Base-by-base conservation (phyloP, 1,140 invertebrate genomes). In the Cotesia vestalis region DNA sequence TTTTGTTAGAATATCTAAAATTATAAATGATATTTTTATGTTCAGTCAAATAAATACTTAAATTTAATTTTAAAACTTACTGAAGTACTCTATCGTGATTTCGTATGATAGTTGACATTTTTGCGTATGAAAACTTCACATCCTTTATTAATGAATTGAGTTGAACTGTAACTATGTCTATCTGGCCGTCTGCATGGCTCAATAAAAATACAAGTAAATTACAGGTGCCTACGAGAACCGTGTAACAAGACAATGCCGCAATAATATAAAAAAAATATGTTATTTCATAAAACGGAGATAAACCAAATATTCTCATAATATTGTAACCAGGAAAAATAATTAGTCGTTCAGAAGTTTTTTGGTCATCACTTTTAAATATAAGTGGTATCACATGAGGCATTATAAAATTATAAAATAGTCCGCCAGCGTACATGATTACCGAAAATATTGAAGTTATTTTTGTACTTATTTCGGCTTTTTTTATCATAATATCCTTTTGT, bases 261-360 rank as follows among this genome's bases (percentile, higher is more conserved):
- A 79, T 12, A 17, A 73, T 27, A 57, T 78, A 75, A 11, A 72
- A 8, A 4, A 20, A 2, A 4, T 75, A 79, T n/a, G 78, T 38
- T 4, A 78, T 72, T n/a, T 79, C 77, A 20, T 78, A 79, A 14
- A 20, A 53, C 1, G 78, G 78, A 0, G 63, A 68, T 0, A 12
- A 36, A 8, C 74, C 64, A 0, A 72, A 68, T 11, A 78, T 53
- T 11, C 78, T n/a, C 2, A 69, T 14, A 3, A 74, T 1, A 17
- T 79, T 72, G 17, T 78, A 75, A 14, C 62, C 35, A 5, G 64
- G 64, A n/a, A 40, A 52, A 66, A 52, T 14, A 11, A 66, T 20
- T n/a, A 27, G 11, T 27, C 64, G 34, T 12, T 20, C 20, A 36
- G 64, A 38, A n/a, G 27, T 36, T 8, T 62, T 62, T 17, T 35